A percentile compares a stretch with the other conserved stretches of the same genome.
Conservation (phyloP, 2,113 vertebrate genomes). For the Dissostichus mawsoni region DNA sequence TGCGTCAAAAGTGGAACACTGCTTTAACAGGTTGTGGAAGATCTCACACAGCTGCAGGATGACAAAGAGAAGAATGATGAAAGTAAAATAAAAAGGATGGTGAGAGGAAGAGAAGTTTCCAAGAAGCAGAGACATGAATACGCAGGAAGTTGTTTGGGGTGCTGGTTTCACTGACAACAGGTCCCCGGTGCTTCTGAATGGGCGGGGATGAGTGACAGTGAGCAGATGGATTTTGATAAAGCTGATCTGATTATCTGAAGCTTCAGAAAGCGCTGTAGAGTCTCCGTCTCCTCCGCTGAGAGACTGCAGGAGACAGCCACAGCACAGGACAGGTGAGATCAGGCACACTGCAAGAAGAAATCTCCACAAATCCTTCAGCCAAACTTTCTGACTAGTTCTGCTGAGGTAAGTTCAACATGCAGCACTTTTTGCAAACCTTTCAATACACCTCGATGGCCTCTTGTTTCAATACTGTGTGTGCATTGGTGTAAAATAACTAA, state of each 20-base stretch:
- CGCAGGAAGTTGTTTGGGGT: conserved; percentile 22
- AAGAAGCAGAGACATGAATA: background rate
- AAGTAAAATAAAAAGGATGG: conserved; percentile 18
- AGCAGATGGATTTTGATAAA: conserved; percentile 51
- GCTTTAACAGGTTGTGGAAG: conserved; percentile 7
- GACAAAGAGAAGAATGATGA: background rate
- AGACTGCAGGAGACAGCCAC: conserved; percentile 36
- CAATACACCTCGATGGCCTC: background rate
- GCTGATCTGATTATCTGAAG: conserved; percentile 40
- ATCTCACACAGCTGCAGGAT: conserved; percentile 13
- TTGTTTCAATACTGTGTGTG: background rate
- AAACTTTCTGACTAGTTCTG: background rate
- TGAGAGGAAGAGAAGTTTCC: background rate
- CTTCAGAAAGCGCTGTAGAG: conserved; percentile 6
- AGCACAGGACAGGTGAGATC: conserved; percentile 42
- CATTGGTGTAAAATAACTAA: too few relatives aligned
- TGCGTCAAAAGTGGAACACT: background rate
- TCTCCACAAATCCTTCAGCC: background rate
- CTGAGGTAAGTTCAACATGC: conserved; percentile 7
- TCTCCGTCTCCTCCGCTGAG: conserved; percentile 1
- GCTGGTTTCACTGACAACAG: conserved; percentile 24
- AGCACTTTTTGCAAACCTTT: background rate
- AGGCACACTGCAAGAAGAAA: conserved; percentile 29
- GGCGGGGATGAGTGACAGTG: conserved; percentile 34
- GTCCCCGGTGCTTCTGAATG: conserved; percentile 28